These are phyloP conservation scores for Drosophila oshimai DNA, from an alignment of 1,140 invertebrate species.

Conservation along the genomic window DNA sequence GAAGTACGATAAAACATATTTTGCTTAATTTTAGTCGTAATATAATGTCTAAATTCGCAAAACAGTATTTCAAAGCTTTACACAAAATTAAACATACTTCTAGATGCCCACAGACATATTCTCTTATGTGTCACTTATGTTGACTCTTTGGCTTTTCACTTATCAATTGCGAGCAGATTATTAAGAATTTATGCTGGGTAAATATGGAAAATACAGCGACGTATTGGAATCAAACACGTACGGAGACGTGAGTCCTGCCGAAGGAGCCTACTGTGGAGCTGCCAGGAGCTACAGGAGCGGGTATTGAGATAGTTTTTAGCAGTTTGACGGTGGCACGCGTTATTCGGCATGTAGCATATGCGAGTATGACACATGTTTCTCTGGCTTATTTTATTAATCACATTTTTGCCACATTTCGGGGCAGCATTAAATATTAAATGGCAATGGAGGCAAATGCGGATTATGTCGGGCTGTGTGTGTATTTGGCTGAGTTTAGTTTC, in stretches of 20 bases:
- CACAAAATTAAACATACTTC: neutral
- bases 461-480: conserved; percentile 35
- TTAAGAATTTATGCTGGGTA: conserved; percentile 34
- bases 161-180: conserved; percentile 32
- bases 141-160: conserved; percentile 24
- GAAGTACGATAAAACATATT: too few species aligned
- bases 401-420: conserved; percentile 35
- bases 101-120: neutral
- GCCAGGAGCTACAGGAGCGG: neutral
- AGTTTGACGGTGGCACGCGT: conserved; percentile 12
- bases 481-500: conserved; percentile 39
- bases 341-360: conserved; percentile 7
- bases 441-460: conserved; percentile 54
- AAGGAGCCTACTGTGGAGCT: conserved; percentile 10
- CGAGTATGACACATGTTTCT: conserved; percentile 56
- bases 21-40: too few species aligned
- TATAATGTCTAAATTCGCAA: too few species aligned
- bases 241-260: conserved; percentile 39
- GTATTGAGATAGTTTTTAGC: conserved; percentile 39
- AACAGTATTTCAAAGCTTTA: neutral
- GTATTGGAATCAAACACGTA: conserved; percentile 68
- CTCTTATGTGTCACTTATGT: neutral
- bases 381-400: conserved; percentile 65
- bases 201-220: conserved; percentile 40
- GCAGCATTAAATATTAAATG: conserved; percentile 69